A percentile compares a stretch with the other conserved stretches of the same genome.
These are phyloP conservation scores for Leptoteleia sp. DNA, from an alignment of 1,140 invertebrate genomes.

Conservation along the genomic window DNA sequence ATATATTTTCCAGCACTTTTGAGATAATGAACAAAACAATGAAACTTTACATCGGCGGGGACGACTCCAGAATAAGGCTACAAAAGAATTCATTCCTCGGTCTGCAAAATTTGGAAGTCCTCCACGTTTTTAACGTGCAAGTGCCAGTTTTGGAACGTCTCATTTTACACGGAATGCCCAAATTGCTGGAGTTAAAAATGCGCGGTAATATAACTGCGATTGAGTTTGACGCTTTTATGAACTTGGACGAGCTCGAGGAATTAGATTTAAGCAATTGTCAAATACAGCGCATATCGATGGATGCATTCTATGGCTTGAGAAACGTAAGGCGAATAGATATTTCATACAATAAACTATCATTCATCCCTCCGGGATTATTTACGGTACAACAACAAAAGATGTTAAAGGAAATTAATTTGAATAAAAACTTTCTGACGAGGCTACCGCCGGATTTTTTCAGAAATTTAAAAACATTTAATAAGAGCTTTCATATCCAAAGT, in stretches of 20 bases:
- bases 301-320: constrained; percentile 85
- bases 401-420: constrained; percentile 84
- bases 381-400: constrained; percentile 81
- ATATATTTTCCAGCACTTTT: constrained; percentile 85
- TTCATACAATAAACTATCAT: constrained; percentile 83
- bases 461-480: constrained; percentile 75
- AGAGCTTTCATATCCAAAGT: constrained; percentile 73
- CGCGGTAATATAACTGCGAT: constrained; percentile 83
- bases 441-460: constrained; percentile 83
- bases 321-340: constrained; percentile 84
- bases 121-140: constrained; percentile 83
- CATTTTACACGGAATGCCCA: constrained; percentile 83
- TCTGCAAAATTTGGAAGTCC: constrained; percentile 80
- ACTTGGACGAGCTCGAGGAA: constrained; percentile 82
- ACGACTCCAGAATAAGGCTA: constrained; percentile 81
- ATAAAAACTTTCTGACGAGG: constrained; percentile 83
- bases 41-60: constrained; percentile 83
- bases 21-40: constrained; percentile 86
- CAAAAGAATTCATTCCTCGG: constrained; percentile 85
- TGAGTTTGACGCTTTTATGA: constrained; percentile 86
- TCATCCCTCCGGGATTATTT: constrained; percentile 84
- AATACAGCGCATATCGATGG: constrained; percentile 85
- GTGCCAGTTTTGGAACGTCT: constrained; percentile 83
- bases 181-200: constrained; percentile 81
- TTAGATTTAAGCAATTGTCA: constrained; percentile 84